phyloP scores from a whole-genome alignment of 2,797 vertebrate species.

The Cyprinodon diabolis region DNA sequence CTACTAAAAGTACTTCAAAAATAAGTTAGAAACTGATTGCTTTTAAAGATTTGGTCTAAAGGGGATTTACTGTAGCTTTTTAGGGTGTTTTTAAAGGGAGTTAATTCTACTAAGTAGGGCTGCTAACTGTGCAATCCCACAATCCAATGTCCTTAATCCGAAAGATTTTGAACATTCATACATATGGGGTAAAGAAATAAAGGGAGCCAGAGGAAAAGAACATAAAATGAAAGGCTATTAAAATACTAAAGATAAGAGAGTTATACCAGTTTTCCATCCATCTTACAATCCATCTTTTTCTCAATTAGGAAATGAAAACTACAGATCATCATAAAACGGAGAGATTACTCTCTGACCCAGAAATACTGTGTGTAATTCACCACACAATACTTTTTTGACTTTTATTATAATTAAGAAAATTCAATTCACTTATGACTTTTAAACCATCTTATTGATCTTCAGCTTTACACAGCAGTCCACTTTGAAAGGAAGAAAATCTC shows the following conservation, averaged over 20 bases:
- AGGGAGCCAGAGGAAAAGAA: neutral
- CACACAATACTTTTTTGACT: slow-evolving; percentile 62
- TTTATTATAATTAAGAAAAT: slow-evolving; percentile 79
- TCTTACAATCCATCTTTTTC: slow-evolving; percentile 52
- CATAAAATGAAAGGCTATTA: slow-evolving; percentile 56
- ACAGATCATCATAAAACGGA: slow-evolving; percentile 59
- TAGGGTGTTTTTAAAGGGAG: slow-evolving; percentile 48
- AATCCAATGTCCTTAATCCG: slow-evolving; percentile 59
- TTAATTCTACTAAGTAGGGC: slow-evolving; percentile 53
- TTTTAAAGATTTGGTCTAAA: slow-evolving; percentile 54
- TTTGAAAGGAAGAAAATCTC: slow-evolving; percentile 36
- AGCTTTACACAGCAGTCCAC: slow-evolving; percentile 43
- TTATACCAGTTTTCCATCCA: slow-evolving; percentile 28
- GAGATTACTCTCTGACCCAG: slow-evolving; percentile 63
- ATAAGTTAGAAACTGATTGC: slow-evolving; percentile 9
- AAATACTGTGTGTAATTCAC: slow-evolving; percentile 68
- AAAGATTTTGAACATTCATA: slow-evolving; percentile 59
- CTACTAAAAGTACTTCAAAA: slow-evolving; percentile 43
- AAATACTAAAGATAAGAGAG: slow-evolving; percentile 41
- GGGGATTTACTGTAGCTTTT: slow-evolving; percentile 53
- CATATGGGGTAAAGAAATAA: slow-evolving; percentile 30
- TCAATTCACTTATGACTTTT: slow-evolving; percentile 73
- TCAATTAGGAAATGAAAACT: slow-evolving; percentile 80
- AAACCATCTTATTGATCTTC: slow-evolving; percentile 59
- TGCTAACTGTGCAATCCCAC: slow-evolving; percentile 47